phyloP scores from a whole-genome alignment of 2,113 vertebrate species.

The Stictonetta naevosa region DNA sequence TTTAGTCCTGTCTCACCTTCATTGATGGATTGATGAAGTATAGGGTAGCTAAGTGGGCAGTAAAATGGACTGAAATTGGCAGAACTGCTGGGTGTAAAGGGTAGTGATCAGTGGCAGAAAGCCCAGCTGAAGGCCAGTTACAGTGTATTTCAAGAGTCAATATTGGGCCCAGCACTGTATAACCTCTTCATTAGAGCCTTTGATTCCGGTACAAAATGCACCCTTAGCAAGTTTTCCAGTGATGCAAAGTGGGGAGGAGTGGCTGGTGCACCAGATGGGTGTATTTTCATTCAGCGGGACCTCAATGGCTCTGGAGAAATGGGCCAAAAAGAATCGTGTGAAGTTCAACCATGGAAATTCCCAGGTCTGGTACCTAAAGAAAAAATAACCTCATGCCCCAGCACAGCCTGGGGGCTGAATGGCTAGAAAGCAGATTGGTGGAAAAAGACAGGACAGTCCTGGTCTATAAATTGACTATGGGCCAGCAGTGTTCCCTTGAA shows the following conservation, averaged over 20 bases:
- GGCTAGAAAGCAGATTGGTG: neutral
- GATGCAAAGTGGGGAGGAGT: neutral
- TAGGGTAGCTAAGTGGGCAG: neutral
- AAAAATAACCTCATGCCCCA: neutral
- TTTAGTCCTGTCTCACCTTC: neutral
- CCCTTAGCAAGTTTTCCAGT: neutral
- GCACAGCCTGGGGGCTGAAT: neutral
- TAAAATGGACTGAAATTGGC: neutral
- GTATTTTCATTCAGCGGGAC: neutral
- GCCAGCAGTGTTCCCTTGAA: neutral
- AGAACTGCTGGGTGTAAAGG: neutral
- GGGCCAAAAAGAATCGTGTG: neutral
- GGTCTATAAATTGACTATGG: neutral
- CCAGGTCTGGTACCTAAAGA: neutral
- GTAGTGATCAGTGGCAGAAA: neutral
- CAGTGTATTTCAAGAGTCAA: neutral
- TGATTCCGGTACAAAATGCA: neutral
- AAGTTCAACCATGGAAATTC: neutral
- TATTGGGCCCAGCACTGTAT: neutral
- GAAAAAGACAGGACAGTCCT: rapidly evolving
- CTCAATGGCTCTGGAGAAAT: neutral
- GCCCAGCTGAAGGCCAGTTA: neutral
- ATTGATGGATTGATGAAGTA: neutral
- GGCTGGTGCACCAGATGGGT: neutral
- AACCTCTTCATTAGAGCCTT: neutral